Evolutionary conservation across 2,888 invertebrate species (phyloP).

Genomic region (Electrophaes corylata): DNA sequence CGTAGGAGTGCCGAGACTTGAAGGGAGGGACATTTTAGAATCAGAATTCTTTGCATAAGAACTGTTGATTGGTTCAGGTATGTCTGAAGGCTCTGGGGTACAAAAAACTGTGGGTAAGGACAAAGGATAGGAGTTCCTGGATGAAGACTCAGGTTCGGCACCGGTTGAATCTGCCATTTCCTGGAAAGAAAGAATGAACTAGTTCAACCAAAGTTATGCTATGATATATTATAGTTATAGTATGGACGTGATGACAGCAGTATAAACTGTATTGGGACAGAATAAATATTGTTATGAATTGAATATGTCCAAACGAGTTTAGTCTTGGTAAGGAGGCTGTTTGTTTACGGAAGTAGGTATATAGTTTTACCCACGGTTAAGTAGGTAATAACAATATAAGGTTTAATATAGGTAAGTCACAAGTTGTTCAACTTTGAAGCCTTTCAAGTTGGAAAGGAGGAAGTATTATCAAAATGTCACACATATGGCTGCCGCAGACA

Average conservation of each 20-base stretch:
- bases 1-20: constrained; percentile 71
- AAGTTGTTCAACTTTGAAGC: neutral
- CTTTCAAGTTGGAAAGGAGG: neutral
- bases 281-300: too few species aligned
- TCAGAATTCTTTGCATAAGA: constrained; percentile 61
- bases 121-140: constrained; percentile 61
- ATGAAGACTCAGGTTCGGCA: constrained; percentile 49
- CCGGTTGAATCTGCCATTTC: constrained; percentile 65
- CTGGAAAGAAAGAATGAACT: constrained; percentile 48
- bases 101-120: constrained; percentile 72
- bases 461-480: neutral
- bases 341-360: too few species aligned
- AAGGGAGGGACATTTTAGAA: constrained; percentile 71
- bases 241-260: too few species aligned
- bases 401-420: neutral
- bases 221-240: too few species aligned
- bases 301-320: too few species aligned
- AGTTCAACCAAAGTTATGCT: neutral
- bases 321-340: too few species aligned
- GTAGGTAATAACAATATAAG: neutral
- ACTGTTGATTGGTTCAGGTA: constrained; percentile 51
- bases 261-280: too few species aligned
- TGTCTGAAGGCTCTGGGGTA: constrained; percentile 55
- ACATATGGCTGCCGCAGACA: constrained; percentile 5
- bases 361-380: too few species aligned